These are phyloP conservation scores for Leucosticte australis DNA, from an alignment of 2,113 vertebrate species.

Conservation along the genomic window DNA sequence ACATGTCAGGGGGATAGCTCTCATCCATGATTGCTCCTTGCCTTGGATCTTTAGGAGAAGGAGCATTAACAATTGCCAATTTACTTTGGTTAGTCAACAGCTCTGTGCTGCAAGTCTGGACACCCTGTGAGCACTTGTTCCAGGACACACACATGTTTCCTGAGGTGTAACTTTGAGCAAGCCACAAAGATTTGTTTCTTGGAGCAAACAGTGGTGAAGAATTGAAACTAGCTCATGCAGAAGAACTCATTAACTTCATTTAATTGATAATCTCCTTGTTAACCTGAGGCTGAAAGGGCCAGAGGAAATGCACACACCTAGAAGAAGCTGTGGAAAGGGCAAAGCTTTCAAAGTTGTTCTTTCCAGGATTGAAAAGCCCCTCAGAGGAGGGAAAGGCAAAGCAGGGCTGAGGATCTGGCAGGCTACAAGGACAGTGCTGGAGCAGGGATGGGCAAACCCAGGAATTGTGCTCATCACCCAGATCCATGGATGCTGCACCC, in stretches of 20 bases:
- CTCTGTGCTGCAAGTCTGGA: background rate
- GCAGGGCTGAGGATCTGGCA: background rate
- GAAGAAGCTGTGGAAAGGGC: background rate
- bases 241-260: background rate
- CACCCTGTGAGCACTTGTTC: background rate
- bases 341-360: background rate
- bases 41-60: background rate
- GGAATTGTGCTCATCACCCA: background rate
- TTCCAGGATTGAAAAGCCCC: background rate
- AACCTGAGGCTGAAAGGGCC: background rate
- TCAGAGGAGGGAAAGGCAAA: background rate
- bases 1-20: background rate
- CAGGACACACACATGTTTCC: background rate
- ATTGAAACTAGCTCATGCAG: background rate
- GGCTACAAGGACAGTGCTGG: background rate
- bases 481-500: background rate
- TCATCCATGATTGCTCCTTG: background rate
- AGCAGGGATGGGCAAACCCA: background rate
- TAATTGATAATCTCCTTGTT: background rate
- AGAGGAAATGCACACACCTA: background rate
- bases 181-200: background rate
- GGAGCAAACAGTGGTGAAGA: background rate
- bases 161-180: background rate
- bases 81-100: background rate
- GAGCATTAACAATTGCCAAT: background rate